Base-by-base conservation (phyloP, 2,888 invertebrate genomes). In the Lathronympha strigana region DNA sequence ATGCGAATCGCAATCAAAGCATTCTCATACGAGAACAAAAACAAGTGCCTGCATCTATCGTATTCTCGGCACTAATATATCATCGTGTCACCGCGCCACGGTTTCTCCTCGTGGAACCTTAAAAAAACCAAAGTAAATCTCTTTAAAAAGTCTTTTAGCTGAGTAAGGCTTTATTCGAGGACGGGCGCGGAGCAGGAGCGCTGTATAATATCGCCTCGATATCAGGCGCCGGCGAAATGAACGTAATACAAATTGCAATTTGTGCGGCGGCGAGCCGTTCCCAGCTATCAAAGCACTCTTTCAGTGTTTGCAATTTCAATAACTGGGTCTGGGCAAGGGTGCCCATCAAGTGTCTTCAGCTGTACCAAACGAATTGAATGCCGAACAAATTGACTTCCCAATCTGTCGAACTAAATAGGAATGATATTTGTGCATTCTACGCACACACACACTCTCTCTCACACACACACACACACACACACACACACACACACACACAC, bases 241-340 rank as follows among this genome's bases (percentile, higher is more conserved):
- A 72, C 74, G 70, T 73, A 73, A 76, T 76, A 74, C 73, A 75
- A 76, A 77, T 75, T 76, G 76, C 75, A 76, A 76, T 77, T 75
- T 75, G 72, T 70, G 71, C 71, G 54, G 71, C 68, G 67, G 60
- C 69, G 69, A 55, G 70, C 70, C 68, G 58, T 71, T 71, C 66
- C 66, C 40, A 61, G 69, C 70, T 72, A 74, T 75, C 72, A 73
- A 76, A 76, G 75, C 74, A 71, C 73, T 74, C 72, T 76, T 75
- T 74, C 72, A 72, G 66, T 70, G 72, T 70, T 72, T 72, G 72
- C 74, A 69, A 76, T 77, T 76, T 76, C 76, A 75, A 77, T 78
- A 77, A 75, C 72, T 71, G 70, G 66, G 51, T 54, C 55, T 62
- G 43, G 50, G 63, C 63, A 67, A 47, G 67, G 49, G 64, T 62